Evolutionary conservation across 2,888 invertebrate genomes (phyloP), one percentile per base, ranked within the genome.

Genomic region (Scaptomyza polygonia): DNA sequence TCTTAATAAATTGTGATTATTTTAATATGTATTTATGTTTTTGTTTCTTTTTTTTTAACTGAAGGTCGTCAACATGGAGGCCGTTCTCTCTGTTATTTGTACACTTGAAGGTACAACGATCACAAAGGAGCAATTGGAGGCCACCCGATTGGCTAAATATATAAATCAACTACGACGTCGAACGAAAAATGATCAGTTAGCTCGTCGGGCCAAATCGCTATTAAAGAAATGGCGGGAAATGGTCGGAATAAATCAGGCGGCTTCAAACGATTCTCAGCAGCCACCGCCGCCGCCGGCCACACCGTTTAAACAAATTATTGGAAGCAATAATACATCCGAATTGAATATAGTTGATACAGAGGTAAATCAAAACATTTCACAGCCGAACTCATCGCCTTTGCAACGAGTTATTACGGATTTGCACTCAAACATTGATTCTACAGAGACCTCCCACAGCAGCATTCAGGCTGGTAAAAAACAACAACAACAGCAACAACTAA

Each of bases 11-110:
- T 21, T 21, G 5, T 48, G 14, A 16, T 39, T 16, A 36, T 7
- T 8, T 9, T 5, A 6, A 21, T 12, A 21, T 5, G 21, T 11
- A 18, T 8, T 8, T 11, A n/a, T n/a, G n/a, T 40, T 9, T 16
- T 11, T 12, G n/a, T n/a, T n/a, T n/a, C n/a, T 42, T 12, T 39
- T 16, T 11, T 12, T 44, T 21, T 21, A 21, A 21, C 21, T 40
- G 5, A 29, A 98, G 98, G 98, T 98, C 94, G 95, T 97, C 94
- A 96, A 98, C 94, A 96, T 97, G 96, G 96, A 95, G 92, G 94
- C 95, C 91, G 97, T 98, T 93, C 94, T 97, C 93, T 97, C 97
- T 93, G 96, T 98, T 93, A 96, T 98, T 94, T 95, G 96, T 93
- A 94, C 95, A 92, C 94, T 98, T 95, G 98, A 98, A 96, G 96